Evolutionary conservation across 2,797 vertebrate genomes (phyloP).

Genomic region (Manis pentadactyla): DNA sequence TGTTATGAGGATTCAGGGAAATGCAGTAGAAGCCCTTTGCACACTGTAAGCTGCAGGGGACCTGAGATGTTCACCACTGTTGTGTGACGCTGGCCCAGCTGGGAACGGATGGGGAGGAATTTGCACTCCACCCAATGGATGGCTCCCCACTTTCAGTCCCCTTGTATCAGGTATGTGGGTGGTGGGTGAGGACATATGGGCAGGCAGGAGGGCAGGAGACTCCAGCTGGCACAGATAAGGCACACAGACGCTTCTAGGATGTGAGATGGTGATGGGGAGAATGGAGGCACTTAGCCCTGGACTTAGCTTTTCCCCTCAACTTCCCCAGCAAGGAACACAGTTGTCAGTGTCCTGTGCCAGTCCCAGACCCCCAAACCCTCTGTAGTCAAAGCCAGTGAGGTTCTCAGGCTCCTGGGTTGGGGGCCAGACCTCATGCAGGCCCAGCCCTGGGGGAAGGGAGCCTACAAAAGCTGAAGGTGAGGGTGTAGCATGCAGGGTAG

Average conservation of each 20-base stretch:
- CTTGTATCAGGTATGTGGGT: not conserved
- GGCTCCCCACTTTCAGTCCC: not conserved
- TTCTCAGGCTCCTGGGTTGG: not conserved
- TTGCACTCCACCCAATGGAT: not conserved
- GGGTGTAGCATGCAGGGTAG: not conserved
- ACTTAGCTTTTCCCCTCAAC: rapidly evolving
- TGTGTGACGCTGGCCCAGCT: not conserved
- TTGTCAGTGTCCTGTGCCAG: not conserved
- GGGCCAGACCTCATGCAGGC: not conserved
- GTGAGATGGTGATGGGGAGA: not conserved
- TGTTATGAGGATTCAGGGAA: not conserved
- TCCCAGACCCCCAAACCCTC: not conserved
- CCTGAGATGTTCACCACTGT: not conserved
- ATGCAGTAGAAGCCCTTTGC: not conserved
- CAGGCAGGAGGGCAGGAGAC: not conserved
- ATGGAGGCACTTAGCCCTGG: not conserved
- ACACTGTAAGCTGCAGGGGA: not conserved
- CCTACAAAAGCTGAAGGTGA: not conserved
- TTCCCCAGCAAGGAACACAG: not conserved
- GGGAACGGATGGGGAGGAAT: not conserved
- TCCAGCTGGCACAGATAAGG: not conserved
- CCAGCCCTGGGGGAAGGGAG: not conserved
- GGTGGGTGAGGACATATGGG: not conserved
- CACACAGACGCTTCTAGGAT: not conserved
- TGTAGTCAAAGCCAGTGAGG: not conserved